Evolutionary conservation across 1,140 invertebrate genomes (phyloP), one percentile per base, ranked within the genome.

Genomic region (Ganaspis sp.): DNA sequence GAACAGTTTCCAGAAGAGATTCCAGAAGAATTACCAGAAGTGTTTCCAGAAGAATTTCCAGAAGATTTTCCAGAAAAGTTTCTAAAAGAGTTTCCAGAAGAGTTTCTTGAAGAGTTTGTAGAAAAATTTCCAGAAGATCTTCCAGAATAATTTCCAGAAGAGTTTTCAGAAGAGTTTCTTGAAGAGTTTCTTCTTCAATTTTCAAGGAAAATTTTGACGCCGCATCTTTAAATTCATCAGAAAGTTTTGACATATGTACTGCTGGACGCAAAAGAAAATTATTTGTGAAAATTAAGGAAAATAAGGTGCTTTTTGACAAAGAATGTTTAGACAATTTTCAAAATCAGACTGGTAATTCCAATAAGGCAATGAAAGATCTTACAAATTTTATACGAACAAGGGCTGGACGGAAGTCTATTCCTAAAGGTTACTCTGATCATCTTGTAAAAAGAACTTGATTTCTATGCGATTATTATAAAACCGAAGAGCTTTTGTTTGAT

Each of bases 341-440:
- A 26, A 21, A 38, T 29, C 38, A 40, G 5, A 29, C 19, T 21
- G 40, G 42, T 49, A 12, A 2, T 49, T 49, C 38, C n/a, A 26
- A n/a, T 23, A 72, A 72, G 8, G 17, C 15, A 23, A 72, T 72
- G 71, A 72, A 49, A 26, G 53, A 40, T 38, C 15, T 72, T 12
- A 23, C 0, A 53, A 72, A 72, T 49, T 53, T 53, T 29, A 45
- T 72, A 17, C 17, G 71, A 6, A 17, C 12, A 15, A 15, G 6
- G 6, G 38, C 40, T 17, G 70, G 70, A 11, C 12, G 38, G 45
- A 17, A 42, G 3, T 72, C 70, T 9, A 19, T 72, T 4, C 4
- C 70, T 17, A 8, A 6, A 19, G 17, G 19, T 45, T 72, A 45
- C 40, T 45, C 11, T 8, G 4, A 72, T n/a, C 70, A 72, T 72